Base-by-base conservation (phyloP, 2,797 vertebrate genomes). In the Oophaga sylvatica region DNA sequence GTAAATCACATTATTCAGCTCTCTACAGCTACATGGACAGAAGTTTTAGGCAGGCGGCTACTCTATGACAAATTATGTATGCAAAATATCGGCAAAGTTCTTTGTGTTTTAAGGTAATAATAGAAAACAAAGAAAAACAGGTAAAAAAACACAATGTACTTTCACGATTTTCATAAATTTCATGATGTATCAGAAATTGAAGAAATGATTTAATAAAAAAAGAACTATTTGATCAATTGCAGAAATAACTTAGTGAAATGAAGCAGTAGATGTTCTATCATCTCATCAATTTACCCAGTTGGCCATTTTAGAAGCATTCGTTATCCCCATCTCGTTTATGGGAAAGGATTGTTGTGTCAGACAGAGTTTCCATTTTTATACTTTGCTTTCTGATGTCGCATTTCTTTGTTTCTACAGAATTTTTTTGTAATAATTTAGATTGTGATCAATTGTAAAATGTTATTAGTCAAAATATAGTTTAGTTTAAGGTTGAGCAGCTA, bases 191-290 rank as follows among this genome's bases (percentile, higher is more conserved):
- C 56, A 60, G 31, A 79, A 80, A 80, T 20, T 80, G 29, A 62
- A 29, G 5, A 78, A 57, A 78, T 78, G n/a, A 41, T 80, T 80
- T 13, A 80, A 63, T n/a, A 26, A 78, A 78, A 78, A 57, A 29
- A 80, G 29, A 41, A 62, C 17, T 41, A 62, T 80, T 80, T 80
- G 56, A 57, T 19, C 26, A 79, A 59, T 60, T 17, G 26, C 26
- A 31, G 9, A 19, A 79, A 79, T 35, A 35, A 79, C 60, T 79
- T 60, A 35, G 56, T 26, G 60, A 59, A 78, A 79, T 59, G n/a
- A 79, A 79, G 26, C 26, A 19, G 53, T 13, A 20, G 41, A 45
- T 19, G 4, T 78, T 16, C 13, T 56, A 45, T 59, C 5, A 13
- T 17, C 26, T 79, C 56, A 16, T n/a, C 12, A 20, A 78, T 31